These are phyloP conservation scores for Peucedramus taeniatus DNA, from an alignment of 2,113 vertebrate genomes.

Conservation along the genomic window DNA sequence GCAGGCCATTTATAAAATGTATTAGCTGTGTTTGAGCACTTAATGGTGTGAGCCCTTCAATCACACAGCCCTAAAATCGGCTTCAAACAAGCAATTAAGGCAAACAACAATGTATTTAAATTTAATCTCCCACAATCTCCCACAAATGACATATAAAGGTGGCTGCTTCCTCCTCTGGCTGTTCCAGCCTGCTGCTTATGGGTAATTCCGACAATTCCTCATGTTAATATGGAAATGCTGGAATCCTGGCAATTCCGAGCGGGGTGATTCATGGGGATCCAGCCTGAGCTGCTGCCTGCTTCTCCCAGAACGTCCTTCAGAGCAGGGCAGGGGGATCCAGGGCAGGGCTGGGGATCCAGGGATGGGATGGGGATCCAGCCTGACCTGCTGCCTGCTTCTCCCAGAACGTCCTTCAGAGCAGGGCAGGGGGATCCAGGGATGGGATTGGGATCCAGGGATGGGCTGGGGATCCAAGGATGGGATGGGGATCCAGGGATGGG, in stretches of 20 bases:
- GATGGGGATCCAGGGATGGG: background rate
- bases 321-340: background rate
- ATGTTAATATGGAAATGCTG: constrained; percentile 40
- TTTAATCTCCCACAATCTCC: constrained; percentile 57
- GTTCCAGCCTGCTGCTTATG: constrained; percentile 55
- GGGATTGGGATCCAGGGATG: no score
- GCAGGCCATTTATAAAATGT: constrained; percentile 45
- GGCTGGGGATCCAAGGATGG: no score
- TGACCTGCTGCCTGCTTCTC: no score
- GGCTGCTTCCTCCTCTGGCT: constrained; percentile 44
- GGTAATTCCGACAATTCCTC: constrained; percentile 50
- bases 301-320: constrained; percentile 27
- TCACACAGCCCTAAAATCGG: constrained; percentile 16
- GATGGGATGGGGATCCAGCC: background rate
- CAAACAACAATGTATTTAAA: constrained; percentile 62
- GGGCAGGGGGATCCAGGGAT: no score
- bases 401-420: no score
- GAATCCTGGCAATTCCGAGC: background rate
- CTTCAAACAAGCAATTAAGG: constrained; percentile 62
- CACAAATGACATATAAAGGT: constrained; percentile 52
- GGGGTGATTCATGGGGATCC: constrained; percentile 30
- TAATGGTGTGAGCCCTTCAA: constrained; percentile 53
- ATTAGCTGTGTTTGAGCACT: constrained; percentile 47
- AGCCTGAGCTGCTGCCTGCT: background rate
- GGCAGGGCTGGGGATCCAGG: background rate